phyloP scores from a whole-genome alignment of 2,797 vertebrate genomes.

The Eospalax fontanierii region DNA sequence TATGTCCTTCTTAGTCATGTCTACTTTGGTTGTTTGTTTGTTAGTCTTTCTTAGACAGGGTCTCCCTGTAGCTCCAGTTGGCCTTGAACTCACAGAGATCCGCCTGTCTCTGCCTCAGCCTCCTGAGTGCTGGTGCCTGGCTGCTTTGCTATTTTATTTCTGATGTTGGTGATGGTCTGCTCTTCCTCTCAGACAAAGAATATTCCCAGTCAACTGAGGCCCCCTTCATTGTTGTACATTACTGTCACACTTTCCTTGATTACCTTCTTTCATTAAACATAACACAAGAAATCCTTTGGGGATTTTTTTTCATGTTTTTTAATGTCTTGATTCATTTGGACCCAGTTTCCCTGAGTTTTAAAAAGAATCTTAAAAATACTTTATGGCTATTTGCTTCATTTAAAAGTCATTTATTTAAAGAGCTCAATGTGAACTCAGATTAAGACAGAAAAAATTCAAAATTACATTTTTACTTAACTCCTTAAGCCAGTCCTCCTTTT shows the following conservation, averaged over 20 bases:
- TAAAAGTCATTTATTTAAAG: conserved; percentile 54
- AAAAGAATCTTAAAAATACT: background rate
- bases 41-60: too few species aligned
- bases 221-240: conserved; percentile 13
- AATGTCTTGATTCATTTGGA: conserved; percentile 26
- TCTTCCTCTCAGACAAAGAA: too few species aligned
- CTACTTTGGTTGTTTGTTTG: background rate
- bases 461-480: conserved; percentile 68
- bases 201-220: too few species aligned
- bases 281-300: conserved; percentile 43
- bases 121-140: too few species aligned
- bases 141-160: too few species aligned
- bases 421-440: conserved; percentile 40
- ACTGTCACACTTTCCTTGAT: conserved; percentile 40
- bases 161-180: background rate
- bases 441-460: conserved; percentile 65
- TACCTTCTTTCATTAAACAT: conserved; percentile 11
- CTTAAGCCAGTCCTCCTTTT: conserved; percentile 59
- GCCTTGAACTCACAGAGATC: too few species aligned
- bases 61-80: too few species aligned
- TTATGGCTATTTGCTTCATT: conserved; percentile 57
- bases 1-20: background rate
- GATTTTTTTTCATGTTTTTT: conserved; percentile 3
- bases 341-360: conserved; percentile 36
- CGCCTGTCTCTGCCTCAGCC: too few species aligned